Evolutionary conservation across 2,113 vertebrate genomes (phyloP).

Genomic region (Peucedramus taeniatus): DNA sequence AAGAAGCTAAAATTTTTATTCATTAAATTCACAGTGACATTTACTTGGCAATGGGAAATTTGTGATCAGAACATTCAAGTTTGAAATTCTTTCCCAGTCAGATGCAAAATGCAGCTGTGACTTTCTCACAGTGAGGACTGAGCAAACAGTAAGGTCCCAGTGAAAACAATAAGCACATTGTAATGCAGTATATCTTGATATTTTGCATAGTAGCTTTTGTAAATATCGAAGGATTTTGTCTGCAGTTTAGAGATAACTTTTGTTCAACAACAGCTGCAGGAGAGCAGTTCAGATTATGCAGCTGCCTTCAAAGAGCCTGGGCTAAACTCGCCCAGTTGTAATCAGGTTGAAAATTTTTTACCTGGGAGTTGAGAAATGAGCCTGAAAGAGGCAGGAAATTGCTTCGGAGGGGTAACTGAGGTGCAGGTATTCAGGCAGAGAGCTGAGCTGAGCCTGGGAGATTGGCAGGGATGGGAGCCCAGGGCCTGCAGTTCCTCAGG

Average conservation of each 20-base stretch:
- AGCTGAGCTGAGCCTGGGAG: not conserved
- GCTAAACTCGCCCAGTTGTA: not conserved
- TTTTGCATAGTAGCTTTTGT: constrained; percentile 36
- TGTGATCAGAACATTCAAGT: not conserved
- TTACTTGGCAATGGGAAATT: not conserved
- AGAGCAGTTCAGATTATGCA: not conserved
- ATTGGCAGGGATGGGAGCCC: not conserved
- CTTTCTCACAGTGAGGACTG: constrained; percentile 26
- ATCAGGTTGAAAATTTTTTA: constrained; percentile 38
- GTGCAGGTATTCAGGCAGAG: not conserved
- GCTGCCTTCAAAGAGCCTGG: not conserved
- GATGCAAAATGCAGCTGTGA: not conserved
- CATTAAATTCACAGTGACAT: not conserved
- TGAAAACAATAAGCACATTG: not conserved
- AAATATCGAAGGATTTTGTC: constrained; percentile 39
- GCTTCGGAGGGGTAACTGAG: constrained; percentile 20
- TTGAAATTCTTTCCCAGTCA: constrained; percentile 27
- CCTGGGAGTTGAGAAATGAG: constrained; percentile 32
- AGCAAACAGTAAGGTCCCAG: not conserved
- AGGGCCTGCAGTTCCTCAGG: not conserved
- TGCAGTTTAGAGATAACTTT: constrained; percentile 41
- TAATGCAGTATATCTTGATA: not conserved
- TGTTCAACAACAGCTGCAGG: constrained; percentile 46
- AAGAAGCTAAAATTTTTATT: not conserved
- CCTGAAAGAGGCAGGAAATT: constrained; percentile 30